Base-by-base conservation (phyloP, 2,888 invertebrate species). In the Scaptomyza reducta region DNA sequence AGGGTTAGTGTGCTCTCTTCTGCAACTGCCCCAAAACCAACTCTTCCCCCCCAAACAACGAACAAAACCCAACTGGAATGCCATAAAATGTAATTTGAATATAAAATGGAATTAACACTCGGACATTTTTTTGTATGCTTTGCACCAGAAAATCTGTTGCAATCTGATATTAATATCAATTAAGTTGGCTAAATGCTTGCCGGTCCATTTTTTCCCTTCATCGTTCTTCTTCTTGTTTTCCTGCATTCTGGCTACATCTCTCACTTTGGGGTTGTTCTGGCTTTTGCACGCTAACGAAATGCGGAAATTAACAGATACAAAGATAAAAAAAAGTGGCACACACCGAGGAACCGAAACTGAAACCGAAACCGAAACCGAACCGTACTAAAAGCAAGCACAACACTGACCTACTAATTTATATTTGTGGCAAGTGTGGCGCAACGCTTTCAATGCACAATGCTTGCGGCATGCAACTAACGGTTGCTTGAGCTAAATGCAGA, bases 241-340 rank as follows among this genome's bases (percentile, higher is more conserved):
- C 14, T 16, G 2, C 16, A 16, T 14, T 16, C 27, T 16, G 16
- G 6, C n/a, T n/a, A n/a, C 35, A 45, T 16, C 35, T 29, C 16
- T 14, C 45, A 7, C 38, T 14, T 31, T 49, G 40, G 38, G 51
- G 13, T 11, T 22, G 16, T 40, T 40, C 22, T 22, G 22, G 1
- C 22, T 16, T 1, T 10, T 4, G 35, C 47, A 46, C 46, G 51
- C 65, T 51, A 70, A 65, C 75, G 61, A 69, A 66, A 69, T 76
- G 69, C 79, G 79, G 79, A 79, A 79, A 79, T 79, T 79, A 79
- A 75, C 70, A 82, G 83, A 82, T 82, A 64, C 67, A 60, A 62
- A 76, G 79, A 79, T 79, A 79, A 70, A 57, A 22, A 22, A 22
- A 22, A 22, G 22, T 22, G 3, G 22, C 2, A 22, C 22, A 22